Percentiles rank a stretch among this genome's conserved stretches.
These are phyloP conservation scores for Natator depressus DNA, from an alignment of 2,113 vertebrate genomes.

Conservation along the genomic window DNA sequence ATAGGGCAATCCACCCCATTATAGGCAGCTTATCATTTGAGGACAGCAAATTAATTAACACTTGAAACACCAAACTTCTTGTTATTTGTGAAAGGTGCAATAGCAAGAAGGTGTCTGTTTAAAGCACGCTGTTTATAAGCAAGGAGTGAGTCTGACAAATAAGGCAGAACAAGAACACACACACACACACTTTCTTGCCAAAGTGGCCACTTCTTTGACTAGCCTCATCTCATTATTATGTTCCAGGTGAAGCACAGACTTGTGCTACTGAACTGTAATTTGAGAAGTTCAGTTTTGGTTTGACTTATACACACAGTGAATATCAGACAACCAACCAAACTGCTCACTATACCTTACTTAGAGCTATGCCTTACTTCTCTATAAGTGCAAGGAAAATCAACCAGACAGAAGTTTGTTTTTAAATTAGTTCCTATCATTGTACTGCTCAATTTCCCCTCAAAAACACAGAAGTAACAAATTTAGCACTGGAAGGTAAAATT, in stretches of 20 bases:
- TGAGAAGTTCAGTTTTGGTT: neutral
- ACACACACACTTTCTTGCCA: rapidly evolving
- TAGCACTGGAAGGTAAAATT: neutral
- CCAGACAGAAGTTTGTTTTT: neutral
- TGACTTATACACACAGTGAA: neutral
- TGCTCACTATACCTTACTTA: neutral
- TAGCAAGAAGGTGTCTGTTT: neutral
- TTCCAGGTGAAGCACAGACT: neutral
- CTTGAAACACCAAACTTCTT: too few relatives aligned
- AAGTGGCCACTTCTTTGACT: neutral
- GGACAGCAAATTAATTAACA: neutral
- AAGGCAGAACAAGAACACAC: neutral
- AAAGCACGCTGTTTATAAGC: neutral
- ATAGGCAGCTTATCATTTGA: neutral
- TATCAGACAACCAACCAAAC: neutral
- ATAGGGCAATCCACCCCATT: too few relatives aligned
- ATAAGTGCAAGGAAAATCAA: neutral
- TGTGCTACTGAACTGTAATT: neutral
- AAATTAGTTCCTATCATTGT: neutral
- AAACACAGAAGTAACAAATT: neutral
- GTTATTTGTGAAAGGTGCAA: too few relatives aligned
- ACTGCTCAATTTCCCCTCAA: rapidly evolving
- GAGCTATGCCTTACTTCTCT: neutral
- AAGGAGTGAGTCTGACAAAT: neutral
- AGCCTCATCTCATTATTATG: neutral